phyloP scores from a whole-genome alignment of 2,797 vertebrate genomes.

The Tachyglossus aculeatus region DNA sequence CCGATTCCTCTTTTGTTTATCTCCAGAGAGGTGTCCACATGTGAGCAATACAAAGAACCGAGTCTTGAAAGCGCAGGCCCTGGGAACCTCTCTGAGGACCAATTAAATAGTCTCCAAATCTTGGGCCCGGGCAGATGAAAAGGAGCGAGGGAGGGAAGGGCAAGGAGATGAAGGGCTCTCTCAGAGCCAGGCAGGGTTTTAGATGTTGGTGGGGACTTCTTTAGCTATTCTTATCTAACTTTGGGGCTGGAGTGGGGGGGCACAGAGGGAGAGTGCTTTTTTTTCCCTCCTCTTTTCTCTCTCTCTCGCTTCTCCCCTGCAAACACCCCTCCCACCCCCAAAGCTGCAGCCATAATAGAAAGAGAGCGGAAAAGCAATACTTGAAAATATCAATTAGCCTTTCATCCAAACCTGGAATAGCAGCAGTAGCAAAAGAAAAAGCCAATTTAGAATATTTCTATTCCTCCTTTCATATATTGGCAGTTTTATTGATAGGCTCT shows the following conservation, averaged over 20 bases:
- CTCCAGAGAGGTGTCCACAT: constrained; percentile 87
- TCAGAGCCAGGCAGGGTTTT: constrained; percentile 73
- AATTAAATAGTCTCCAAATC: constrained; percentile 93
- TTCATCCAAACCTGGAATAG: constrained; percentile 43
- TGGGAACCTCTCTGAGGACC: constrained; percentile 92
- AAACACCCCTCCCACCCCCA: neutral
- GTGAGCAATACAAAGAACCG: constrained; percentile 85
- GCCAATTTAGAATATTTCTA: constrained; percentile 54
- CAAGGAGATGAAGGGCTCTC: constrained; percentile 82
- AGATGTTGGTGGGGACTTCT: constrained; percentile 85
- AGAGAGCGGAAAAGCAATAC: constrained; percentile 41
- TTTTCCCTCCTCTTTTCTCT: constrained; percentile 23
- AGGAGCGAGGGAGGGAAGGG: constrained; percentile 74
- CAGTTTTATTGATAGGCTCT: constrained; percentile 70
- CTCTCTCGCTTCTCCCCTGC: neutral
- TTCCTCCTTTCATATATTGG: constrained; percentile 54
- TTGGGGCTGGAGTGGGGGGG: constrained; percentile 67
- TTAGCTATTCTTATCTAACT: constrained; percentile 88
- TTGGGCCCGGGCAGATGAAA: constrained; percentile 93
- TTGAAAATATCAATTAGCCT: constrained; percentile 67
- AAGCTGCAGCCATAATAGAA: constrained; percentile 33
- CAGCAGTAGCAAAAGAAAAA: constrained; percentile 13
- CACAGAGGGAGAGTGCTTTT: no score
- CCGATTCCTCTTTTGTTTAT: constrained; percentile 85
- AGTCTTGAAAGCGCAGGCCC: constrained; percentile 85